A percentile compares a stretch with the other conserved stretches of the same genome.
phyloP scores from a whole-genome alignment of 2,888 invertebrate species.

The Xanthia icteritia region DNA sequence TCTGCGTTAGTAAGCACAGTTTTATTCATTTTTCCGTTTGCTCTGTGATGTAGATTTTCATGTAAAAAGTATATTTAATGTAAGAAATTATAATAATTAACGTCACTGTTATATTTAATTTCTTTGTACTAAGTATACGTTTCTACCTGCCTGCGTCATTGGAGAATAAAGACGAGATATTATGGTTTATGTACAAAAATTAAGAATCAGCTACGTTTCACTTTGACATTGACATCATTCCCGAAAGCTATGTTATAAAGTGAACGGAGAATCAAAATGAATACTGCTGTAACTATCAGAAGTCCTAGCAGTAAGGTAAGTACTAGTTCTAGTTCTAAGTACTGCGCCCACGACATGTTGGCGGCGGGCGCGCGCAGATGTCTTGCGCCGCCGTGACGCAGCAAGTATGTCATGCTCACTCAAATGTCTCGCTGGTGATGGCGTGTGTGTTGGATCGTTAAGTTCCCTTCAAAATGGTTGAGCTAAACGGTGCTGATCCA shows the following conservation, averaged over 20 bases:
- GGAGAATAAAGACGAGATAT: not conserved
- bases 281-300: not conserved
- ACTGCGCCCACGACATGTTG: conserved; percentile 50
- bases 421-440: too few relatives aligned
- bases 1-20: not conserved
- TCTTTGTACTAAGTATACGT: not conserved
- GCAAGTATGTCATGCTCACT: too few relatives aligned
- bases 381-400: too few relatives aligned
- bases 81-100: not conserved
- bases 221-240: not conserved
- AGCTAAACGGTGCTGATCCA: too few relatives aligned
- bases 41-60: too few relatives aligned
- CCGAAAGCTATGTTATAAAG: conserved; percentile 9
- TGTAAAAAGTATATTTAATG: not conserved
- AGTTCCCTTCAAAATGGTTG: too few relatives aligned
- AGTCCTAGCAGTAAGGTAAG: conserved; percentile 29
- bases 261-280: not conserved
- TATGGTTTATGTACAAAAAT: not conserved
- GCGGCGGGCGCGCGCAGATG: too few relatives aligned
- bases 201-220: conserved; percentile 10
- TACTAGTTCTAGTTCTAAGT: conserved; percentile 68
- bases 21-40: not conserved
- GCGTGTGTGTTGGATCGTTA: too few relatives aligned
- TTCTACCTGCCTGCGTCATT: not conserved
- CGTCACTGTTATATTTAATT: not conserved